Conservation (phyloP, 1,140 invertebrate genomes). For the Calliphora vicina region DNA sequence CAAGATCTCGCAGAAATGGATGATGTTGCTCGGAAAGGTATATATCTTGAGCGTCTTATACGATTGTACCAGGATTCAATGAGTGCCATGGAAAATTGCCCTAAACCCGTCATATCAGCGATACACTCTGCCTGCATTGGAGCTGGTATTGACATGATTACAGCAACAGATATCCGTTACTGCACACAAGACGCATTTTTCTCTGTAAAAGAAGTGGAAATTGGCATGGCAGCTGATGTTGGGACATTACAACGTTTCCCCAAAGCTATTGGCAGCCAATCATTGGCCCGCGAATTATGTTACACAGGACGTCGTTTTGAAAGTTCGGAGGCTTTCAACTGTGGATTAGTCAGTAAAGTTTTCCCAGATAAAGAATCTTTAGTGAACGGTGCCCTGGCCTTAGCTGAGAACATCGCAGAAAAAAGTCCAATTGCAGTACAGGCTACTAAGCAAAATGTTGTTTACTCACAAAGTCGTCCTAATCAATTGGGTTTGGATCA, state of each 20-base stretch:
- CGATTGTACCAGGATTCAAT: slow-evolving; percentile 79
- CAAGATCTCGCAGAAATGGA: slow-evolving; percentile 70
- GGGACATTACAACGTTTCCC: slow-evolving; percentile 93
- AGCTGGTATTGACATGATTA: slow-evolving; percentile 86
- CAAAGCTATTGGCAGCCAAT: slow-evolving; percentile 90
- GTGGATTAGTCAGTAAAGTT: slow-evolving; percentile 78
- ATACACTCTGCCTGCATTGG: slow-evolving; percentile 91
- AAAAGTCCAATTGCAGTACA: slow-evolving; percentile 96
- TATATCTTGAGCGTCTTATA: slow-evolving; percentile 73
- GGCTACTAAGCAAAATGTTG: slow-evolving; percentile 82
- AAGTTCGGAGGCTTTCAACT: slow-evolving; percentile 79
- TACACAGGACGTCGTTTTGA: slow-evolving; percentile 86
- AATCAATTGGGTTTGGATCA: slow-evolving; percentile 86
- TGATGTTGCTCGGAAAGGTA: slow-evolving; percentile 83
- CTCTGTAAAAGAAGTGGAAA: slow-evolving; percentile 86
- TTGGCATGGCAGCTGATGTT: slow-evolving; percentile 94
- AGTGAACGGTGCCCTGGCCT: slow-evolving; percentile 73
- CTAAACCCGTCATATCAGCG: slow-evolving; percentile 90
- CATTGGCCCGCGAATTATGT: slow-evolving; percentile 85
- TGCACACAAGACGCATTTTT: slow-evolving; percentile 92
- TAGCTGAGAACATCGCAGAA: slow-evolving; percentile 82
- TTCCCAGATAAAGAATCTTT: slow-evolving; percentile 63
- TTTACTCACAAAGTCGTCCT: slow-evolving; percentile 88
- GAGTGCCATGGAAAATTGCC: slow-evolving; percentile 77
- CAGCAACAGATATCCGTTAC: slow-evolving; percentile 90